phyloP scores from a whole-genome alignment of 1,140 invertebrate genomes.

The Reticulitermes speratus region DNA sequence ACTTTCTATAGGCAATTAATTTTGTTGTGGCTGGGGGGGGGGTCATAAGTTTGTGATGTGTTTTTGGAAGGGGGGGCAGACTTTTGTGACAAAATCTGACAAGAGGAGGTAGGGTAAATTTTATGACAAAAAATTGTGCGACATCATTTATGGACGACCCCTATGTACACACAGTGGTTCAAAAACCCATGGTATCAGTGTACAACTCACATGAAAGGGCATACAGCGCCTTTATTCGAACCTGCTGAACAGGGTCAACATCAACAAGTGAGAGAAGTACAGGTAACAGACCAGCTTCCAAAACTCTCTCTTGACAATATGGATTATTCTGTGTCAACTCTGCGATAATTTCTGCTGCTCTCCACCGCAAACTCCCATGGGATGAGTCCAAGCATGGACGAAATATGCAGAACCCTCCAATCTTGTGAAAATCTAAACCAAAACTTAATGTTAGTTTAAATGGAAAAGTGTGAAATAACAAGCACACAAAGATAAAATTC shows the following conservation, averaged over 20 bases:
- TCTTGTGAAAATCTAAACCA: constrained; percentile 72
- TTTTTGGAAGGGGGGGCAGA: no score
- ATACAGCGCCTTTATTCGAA: constrained; percentile 68
- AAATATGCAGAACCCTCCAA: constrained; percentile 72
- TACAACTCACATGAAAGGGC: constrained; percentile 69
- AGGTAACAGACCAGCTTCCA: constrained; percentile 63
- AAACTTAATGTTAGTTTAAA: neutral
- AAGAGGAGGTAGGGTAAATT: no score
- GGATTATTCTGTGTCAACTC: constrained; percentile 78
- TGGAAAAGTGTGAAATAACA: no score
- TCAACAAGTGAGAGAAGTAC: constrained; percentile 64
- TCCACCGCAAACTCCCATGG: constrained; percentile 59
- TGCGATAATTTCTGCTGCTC: constrained; percentile 65
- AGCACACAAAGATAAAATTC: no score
- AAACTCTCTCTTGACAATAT: constrained; percentile 64
- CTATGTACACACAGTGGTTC: no score
- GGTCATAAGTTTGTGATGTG: no score
- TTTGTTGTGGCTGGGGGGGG: no score
- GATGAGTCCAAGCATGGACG: constrained; percentile 61
- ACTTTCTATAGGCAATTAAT: no score
- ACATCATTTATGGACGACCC: no score
- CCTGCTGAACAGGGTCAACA: constrained; percentile 55
- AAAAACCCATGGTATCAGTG: no score
- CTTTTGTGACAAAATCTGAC: no score
- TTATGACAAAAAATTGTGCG: no score